These are phyloP conservation scores for Helicoverpa assulta DNA, from an alignment of 2,888 invertebrate species.

Conservation along the genomic window DNA sequence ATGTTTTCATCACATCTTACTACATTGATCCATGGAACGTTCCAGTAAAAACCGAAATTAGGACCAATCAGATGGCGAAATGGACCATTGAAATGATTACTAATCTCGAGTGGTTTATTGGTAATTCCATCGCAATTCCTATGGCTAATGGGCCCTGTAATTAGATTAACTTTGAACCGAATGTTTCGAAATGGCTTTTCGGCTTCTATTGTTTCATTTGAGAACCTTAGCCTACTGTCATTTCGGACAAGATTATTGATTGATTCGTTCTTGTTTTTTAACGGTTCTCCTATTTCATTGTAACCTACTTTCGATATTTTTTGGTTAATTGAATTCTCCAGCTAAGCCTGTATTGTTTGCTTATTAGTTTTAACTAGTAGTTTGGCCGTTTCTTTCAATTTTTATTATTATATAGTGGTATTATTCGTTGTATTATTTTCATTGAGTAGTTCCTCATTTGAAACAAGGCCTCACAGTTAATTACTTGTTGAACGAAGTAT, in stretches of 20 bases:
- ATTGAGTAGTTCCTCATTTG: not conserved
- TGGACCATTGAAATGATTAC: constrained; percentile 37
- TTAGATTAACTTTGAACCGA: constrained; percentile 51
- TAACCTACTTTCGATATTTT: constrained; percentile 7
- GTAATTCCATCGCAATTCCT: constrained; percentile 48
- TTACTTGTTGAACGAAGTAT: constrained; percentile 7
- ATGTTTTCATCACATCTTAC: constrained; percentile 36
- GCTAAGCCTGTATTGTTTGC: not conserved
- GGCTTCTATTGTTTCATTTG: constrained; percentile 54
- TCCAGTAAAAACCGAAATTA: constrained; percentile 29
- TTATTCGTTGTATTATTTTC: no score
- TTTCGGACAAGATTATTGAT: constrained; percentile 30
- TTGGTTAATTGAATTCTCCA: constrained; percentile 3
- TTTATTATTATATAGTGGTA: not conserved
- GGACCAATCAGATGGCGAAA: constrained; percentile 40
- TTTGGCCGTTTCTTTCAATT: not conserved
- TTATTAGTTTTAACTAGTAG: not conserved
- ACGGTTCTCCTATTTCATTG: constrained; percentile 30
- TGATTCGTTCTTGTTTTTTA: constrained; percentile 42
- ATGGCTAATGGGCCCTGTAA: constrained; percentile 48
- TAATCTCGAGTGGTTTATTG: constrained; percentile 44
- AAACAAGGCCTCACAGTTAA: constrained; percentile 15
- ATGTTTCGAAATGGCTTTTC: constrained; percentile 45
- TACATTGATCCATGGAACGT: constrained; percentile 16
- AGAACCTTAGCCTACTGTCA: constrained; percentile 28